Percentiles rank a stretch among this genome's conserved stretches.
phyloP scores from a whole-genome alignment of 2,888 invertebrate genomes.

The Aspidiotus destructor region DNA sequence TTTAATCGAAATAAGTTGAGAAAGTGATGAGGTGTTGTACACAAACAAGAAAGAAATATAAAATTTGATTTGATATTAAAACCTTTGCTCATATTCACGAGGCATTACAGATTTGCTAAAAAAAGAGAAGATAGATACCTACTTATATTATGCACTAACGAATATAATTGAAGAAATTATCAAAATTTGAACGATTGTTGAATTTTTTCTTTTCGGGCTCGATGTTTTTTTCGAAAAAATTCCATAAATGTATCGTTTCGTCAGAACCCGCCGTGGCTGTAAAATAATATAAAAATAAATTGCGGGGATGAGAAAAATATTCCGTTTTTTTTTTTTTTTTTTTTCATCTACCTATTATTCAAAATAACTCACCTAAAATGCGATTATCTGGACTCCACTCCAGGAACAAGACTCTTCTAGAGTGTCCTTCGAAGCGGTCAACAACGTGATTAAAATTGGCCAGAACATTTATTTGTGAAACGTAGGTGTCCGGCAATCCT shows the following conservation, averaged over 20 bases:
- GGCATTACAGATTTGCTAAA: too few species aligned
- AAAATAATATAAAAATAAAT: neutral
- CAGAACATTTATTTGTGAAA: constrained; percentile 27
- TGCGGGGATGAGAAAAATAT: neutral
- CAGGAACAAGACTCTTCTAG: constrained; percentile 31
- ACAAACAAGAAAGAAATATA: too few species aligned
- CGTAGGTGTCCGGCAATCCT: neutral
- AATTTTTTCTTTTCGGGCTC: neutral
- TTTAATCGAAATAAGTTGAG: too few species aligned
- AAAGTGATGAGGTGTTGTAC: too few species aligned
- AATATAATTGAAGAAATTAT: neutral
- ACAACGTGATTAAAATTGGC: constrained; percentile 32
- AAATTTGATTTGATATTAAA: too few species aligned
- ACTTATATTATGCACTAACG: neutral
- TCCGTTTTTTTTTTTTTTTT: neutral
- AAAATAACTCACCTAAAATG: constrained; percentile 29
- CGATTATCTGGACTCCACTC: constrained; percentile 34
- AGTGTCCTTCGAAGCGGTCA: constrained; percentile 33
- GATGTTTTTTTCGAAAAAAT: constrained; percentile 8
- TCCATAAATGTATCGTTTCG: constrained; percentile 28
- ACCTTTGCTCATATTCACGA: too few species aligned
- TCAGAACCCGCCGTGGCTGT: constrained; percentile 18
- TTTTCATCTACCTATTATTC: neutral
- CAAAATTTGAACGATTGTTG: neutral
- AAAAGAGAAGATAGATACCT: neutral